Percentiles rank a stretch among this genome's conserved stretches.
Evolutionary conservation across 2,888 invertebrate species (phyloP).

Genomic region (Mesoligia furuncula): DNA sequence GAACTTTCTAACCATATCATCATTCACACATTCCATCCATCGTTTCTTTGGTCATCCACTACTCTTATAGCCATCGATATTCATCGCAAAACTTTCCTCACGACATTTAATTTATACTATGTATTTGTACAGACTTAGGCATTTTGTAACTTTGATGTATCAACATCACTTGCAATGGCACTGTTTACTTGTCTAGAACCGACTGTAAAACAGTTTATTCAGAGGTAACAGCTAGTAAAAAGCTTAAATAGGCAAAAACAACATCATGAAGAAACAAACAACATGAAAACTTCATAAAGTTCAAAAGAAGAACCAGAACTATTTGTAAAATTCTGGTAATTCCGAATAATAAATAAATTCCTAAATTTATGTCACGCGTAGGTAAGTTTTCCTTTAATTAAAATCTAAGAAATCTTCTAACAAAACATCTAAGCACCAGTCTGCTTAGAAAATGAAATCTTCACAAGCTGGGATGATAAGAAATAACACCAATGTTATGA

Average conservation of each 20-base stretch:
- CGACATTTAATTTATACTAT: neutral
- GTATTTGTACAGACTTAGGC: neutral
- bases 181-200: neutral
- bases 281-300: too few relatives aligned
- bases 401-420: neutral
- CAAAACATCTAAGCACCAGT: neutral
- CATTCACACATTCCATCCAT: too few relatives aligned
- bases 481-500: constrained; percentile 41
- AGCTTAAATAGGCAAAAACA: neutral
- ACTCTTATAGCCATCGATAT: too few relatives aligned
- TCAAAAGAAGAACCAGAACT: neutral
- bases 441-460: constrained; percentile 3
- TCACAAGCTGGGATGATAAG: constrained; percentile 22
- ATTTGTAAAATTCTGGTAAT: neutral
- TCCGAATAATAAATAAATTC: neutral
- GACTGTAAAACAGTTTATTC: neutral
- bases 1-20: too few relatives aligned
- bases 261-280: too few relatives aligned
- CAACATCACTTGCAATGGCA: neutral
- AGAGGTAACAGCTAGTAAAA: neutral
- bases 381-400: neutral
- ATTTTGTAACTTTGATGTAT: neutral
- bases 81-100: too few relatives aligned
- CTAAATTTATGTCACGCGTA: too few relatives aligned
- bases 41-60: too few relatives aligned